Base-by-base conservation (phyloP, 2,113 vertebrate genomes). In the Neoarius graeffei region DNA sequence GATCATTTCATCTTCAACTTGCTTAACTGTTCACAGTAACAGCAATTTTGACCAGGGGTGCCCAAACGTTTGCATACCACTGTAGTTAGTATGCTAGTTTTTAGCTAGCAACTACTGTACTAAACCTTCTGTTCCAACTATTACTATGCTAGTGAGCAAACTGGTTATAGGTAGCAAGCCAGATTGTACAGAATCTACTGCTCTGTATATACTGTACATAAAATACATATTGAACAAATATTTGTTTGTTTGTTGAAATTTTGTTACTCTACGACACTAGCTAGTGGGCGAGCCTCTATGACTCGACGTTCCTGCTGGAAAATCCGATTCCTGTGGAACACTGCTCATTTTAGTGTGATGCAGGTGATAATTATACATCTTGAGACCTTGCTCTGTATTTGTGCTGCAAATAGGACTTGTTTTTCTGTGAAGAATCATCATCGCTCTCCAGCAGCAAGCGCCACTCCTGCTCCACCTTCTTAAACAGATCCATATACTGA, bases 391-490 rank as follows among this genome's bases (percentile, higher is more conserved):
- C 17, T 81, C 54, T 19, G 77, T 56, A 52, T 80, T 6, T 80
- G 13, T 57, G 30, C 30, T 88, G 59, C 64, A 86, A 48, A 10
- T 77, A 3, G 7, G 86, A 64, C 30, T 89, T 50, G 15, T 71
- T 64, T 1, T 20, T 13, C 60, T 62, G 56, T 52, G 50, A 48
- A 35, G 62, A 19, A 62, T 60, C 35, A 11, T 8, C 42, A 6
- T 25, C 11, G 62, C 23, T 66, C 56, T 54, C 57, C 56, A 83
- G 82, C 25, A 79, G 60, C 69, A 88, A 79, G 83, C 57, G 42
- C 62, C 86, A 93, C 56, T 90, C 56, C 74, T 90, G 90, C 77
- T 85, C 42, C 86, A 94, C 84, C 54, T 90, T 87, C 84, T 85
- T 67, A 83, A 81, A 92, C 59, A 94, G 79, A 71, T 90, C 89